A percentile compares a stretch with the other conserved stretches of the same genome.
These are phyloP conservation scores for Nesoenas mayeri DNA, from an alignment of 2,113 vertebrate genomes.

Conservation along the genomic window DNA sequence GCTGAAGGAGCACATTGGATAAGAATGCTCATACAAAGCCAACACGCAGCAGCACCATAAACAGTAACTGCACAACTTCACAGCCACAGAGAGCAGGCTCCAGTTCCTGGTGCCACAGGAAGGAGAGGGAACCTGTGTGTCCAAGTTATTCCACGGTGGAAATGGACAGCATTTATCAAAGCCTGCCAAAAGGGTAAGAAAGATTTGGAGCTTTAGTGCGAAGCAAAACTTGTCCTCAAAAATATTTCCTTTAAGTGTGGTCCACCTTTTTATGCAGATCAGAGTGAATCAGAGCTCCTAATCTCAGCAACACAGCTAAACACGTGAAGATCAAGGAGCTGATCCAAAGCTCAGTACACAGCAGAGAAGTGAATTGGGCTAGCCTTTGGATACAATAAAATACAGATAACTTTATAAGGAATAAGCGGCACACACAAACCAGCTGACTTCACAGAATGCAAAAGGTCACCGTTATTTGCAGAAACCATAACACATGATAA, in stretches of 20 bases:
- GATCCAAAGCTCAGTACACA: background rate
- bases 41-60: background rate
- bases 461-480: background rate
- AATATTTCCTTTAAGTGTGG: background rate
- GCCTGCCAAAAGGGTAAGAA: background rate
- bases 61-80: background rate
- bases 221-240: background rate
- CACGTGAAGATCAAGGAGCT: background rate
- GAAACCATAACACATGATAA: background rate
- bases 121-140: background rate
- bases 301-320: background rate
- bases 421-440: background rate
- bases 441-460: background rate
- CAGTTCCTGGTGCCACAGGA: background rate
- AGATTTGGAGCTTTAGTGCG: background rate
- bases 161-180: background rate
- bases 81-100: background rate
- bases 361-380: background rate
- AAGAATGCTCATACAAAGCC: background rate
- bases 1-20: background rate
- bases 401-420: background rate
- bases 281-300: background rate
- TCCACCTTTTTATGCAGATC: background rate
- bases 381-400: background rate
- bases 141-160: background rate